These are phyloP conservation scores for Bombus sylvicola DNA, from an alignment of 1,140 invertebrate genomes.

Conservation along the genomic window DNA sequence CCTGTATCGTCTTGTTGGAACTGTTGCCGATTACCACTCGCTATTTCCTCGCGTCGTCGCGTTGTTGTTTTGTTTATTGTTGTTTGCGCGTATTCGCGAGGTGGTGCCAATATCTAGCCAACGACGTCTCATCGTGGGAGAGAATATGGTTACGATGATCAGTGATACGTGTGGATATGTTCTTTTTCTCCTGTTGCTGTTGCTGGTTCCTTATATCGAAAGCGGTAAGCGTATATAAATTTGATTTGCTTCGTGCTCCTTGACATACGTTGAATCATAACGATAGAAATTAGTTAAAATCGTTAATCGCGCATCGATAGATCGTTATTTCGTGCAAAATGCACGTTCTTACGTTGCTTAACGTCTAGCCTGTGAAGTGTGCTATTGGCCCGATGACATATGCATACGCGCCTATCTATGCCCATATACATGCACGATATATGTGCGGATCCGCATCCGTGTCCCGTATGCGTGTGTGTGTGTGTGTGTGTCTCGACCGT, in stretches of 20 bases:
- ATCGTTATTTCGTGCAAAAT: not conserved
- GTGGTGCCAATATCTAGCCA: conserved; percentile 55
- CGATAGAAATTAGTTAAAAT: not conserved
- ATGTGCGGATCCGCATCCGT: conserved; percentile 2
- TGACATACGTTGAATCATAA: not conserved
- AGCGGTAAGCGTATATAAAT: conserved; percentile 76
- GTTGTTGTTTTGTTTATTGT: conserved; percentile 60
- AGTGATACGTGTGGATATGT: conserved; percentile 81
- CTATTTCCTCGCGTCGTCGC: conserved; percentile 12
- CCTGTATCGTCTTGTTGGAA: not conserved
- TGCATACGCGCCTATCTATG: conserved; percentile 29
- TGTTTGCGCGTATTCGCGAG: conserved; percentile 50
- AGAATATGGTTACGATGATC: conserved; percentile 80
- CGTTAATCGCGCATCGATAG: not conserved
- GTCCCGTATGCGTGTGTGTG: not conserved
- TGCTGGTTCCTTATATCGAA: conserved; percentile 82
- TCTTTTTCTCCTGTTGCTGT: conserved; percentile 79
- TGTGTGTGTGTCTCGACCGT: not conserved
- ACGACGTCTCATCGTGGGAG: conserved; percentile 43
- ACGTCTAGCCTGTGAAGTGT: not conserved
- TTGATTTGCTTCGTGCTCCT: not conserved
- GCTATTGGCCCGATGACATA: conserved; percentile 8
- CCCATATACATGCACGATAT: not conserved
- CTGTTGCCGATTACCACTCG: conserved; percentile 39
- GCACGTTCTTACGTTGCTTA: not conserved